A percentile compares a stretch with the other conserved stretches of the same genome.
Evolutionary conservation across 2,888 invertebrate species (phyloP).

Genomic region (Philaethria dido): DNA sequence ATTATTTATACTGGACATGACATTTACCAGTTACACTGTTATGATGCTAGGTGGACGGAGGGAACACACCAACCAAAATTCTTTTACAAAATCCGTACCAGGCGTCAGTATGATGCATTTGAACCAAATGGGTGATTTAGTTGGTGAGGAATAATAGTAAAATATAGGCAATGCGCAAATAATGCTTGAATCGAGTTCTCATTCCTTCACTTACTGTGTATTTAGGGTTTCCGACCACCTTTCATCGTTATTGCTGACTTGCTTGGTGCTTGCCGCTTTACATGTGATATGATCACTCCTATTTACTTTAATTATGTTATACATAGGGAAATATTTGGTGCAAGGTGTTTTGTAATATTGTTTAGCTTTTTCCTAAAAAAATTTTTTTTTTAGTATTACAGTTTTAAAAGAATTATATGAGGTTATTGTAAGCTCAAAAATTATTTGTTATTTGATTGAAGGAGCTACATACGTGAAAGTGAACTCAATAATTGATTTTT

Average conservation of each 20-base stretch:
- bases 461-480: too few species aligned
- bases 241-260: conserved; percentile 59
- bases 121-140: conserved; percentile 78
- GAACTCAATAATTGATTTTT: too few species aligned
- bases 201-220: conserved; percentile 41
- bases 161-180: conserved; percentile 49
- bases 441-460: too few species aligned
- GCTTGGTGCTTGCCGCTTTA: conserved; percentile 48
- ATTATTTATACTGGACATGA: neutral
- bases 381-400: too few species aligned
- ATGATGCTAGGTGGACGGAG: conserved; percentile 82
- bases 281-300: conserved; percentile 30
- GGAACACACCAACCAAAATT: conserved; percentile 60
- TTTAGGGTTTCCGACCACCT: conserved; percentile 77
- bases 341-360: too few species aligned
- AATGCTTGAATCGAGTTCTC: conserved; percentile 51
- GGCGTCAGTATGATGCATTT: conserved; percentile 74
- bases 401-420: too few species aligned
- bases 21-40: conserved; percentile 35
- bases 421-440: too few species aligned
- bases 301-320: neutral
- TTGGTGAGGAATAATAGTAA: conserved; percentile 63
- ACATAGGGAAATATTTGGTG: neutral
- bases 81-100: conserved; percentile 61
- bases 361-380: too few species aligned